A percentile compares a stretch with the other conserved stretches of the same genome.
phyloP scores from a whole-genome alignment of 35 echinoderm and acorn worm genomes.

The Holothuria glaberrima region DNA sequence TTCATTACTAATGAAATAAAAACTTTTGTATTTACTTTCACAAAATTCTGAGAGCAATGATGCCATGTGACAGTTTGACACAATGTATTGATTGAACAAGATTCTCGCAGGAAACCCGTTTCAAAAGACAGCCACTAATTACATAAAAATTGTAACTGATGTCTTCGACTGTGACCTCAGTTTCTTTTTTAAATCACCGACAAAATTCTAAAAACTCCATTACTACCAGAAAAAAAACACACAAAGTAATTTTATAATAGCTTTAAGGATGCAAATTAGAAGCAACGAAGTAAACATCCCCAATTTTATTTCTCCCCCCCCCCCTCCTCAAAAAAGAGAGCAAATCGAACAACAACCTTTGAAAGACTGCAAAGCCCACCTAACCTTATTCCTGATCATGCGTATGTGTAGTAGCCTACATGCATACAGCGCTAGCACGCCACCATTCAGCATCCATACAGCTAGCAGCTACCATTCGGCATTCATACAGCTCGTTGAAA shows the following conservation, averaged over 20 bases:
- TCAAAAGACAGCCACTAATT: slow-evolving; percentile 8
- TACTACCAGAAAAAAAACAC: background rate
- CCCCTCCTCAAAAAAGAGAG: too few species aligned
- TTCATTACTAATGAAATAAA: slow-evolving; percentile 10
- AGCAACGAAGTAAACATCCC: background rate
- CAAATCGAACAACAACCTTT: too few species aligned
- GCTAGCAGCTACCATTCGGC: too few species aligned
- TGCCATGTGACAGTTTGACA: slow-evolving; percentile 6
- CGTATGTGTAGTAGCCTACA: too few species aligned
- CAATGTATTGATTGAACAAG: background rate
- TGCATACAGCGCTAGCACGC: background rate
- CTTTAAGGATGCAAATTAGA: background rate
- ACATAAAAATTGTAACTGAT: background rate
- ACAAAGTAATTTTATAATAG: too few species aligned
- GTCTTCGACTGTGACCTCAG: background rate
- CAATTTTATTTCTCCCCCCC: background rate
- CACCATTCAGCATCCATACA: too few species aligned
- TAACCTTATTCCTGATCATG: too few species aligned
- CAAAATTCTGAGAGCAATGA: slow-evolving; percentile 6
- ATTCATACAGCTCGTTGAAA: too few species aligned
- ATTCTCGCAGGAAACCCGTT: background rate
- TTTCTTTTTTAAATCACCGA: background rate
- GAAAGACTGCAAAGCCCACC: too few species aligned
- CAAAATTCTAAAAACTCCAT: background rate
- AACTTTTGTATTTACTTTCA: slow-evolving; percentile 5